Conservation (phyloP, 2,888 invertebrate genomes). For the Macroteleia sp. region DNA sequence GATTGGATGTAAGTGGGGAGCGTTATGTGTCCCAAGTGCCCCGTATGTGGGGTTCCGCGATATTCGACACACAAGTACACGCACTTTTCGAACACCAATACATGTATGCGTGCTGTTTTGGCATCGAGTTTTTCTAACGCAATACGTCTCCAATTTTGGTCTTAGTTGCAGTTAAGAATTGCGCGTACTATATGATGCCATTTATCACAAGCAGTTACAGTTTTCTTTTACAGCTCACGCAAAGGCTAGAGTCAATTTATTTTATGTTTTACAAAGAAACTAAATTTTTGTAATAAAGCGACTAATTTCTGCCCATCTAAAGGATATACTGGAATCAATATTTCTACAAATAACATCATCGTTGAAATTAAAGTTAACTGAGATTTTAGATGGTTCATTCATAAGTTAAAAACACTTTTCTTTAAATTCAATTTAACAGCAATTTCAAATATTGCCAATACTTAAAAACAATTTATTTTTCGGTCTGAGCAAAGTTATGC, state of each 20-base stretch:
- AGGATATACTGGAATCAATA: too few relatives aligned
- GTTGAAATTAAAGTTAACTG: too few relatives aligned
- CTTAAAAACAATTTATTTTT: too few relatives aligned
- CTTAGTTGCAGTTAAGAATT: slow-evolving; percentile 57
- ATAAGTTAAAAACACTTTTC: too few relatives aligned
- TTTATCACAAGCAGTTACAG: slow-evolving; percentile 50
- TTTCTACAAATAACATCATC: too few relatives aligned
- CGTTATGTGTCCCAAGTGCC: slow-evolving; percentile 84
- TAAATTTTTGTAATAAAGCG: too few relatives aligned
- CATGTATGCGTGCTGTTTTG: slow-evolving; percentile 35
- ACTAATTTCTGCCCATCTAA: too few relatives aligned
- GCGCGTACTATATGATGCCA: slow-evolving; percentile 22
- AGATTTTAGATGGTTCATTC: too few relatives aligned
- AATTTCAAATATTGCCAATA: too few relatives aligned
- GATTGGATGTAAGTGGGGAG: slow-evolving; percentile 84
- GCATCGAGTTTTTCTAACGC: slow-evolving; percentile 40
- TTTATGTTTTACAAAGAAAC: too few relatives aligned
- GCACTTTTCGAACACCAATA: slow-evolving; percentile 21
- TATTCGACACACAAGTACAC: slow-evolving; percentile 49
- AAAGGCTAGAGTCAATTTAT: slow-evolving; percentile 9
- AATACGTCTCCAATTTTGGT: slow-evolving; percentile 57
- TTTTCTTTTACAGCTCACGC: slow-evolving; percentile 10
- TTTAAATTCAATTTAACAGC: too few relatives aligned
- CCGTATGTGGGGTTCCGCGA: slow-evolving; percentile 80
- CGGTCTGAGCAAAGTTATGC: too few relatives aligned